These are phyloP conservation scores for Girardia tigrina DNA, from an alignment of 2,888 invertebrate genomes.

Conservation along the genomic window DNA sequence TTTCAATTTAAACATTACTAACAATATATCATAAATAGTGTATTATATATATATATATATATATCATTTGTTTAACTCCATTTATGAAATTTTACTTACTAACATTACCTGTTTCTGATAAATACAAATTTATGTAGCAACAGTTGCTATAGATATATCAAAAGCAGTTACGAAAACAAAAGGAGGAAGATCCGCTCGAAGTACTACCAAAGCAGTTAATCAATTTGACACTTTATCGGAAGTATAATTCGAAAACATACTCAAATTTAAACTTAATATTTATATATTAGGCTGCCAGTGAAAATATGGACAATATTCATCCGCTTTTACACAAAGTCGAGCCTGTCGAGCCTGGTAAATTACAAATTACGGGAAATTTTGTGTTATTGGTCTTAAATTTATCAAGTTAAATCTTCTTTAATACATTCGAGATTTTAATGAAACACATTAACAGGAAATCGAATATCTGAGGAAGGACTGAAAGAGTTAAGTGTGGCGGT, in stretches of 20 bases:
- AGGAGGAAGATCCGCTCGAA: neutral
- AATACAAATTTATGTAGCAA: neutral
- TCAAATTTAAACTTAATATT: neutral
- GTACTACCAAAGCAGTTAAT: neutral
- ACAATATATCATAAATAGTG: too few relatives aligned
- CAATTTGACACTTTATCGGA: neutral
- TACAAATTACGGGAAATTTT: constrained; percentile 27
- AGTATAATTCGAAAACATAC: neutral
- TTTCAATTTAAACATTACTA: too few relatives aligned
- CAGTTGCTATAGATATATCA: neutral
- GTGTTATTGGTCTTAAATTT: constrained; percentile 29
- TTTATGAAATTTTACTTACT: too few relatives aligned
- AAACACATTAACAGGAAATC: constrained; percentile 2
- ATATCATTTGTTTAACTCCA: too few relatives aligned
- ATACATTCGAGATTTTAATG: neutral
- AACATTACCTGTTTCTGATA: neutral
- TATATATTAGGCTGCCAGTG: constrained; percentile 12
- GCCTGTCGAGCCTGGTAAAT: constrained; percentile 19
- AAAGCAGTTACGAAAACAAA: neutral
- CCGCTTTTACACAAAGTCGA: constrained; percentile 28
- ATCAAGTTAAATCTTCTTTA: constrained; percentile 6
- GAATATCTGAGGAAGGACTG: constrained; percentile 24
- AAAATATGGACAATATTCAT: constrained; percentile 25
- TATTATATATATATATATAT: too few relatives aligned
- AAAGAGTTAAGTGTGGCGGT: neutral